Conservation (phyloP, 2,113 vertebrate species). For the Gymnobelideus leadbeateri region DNA sequence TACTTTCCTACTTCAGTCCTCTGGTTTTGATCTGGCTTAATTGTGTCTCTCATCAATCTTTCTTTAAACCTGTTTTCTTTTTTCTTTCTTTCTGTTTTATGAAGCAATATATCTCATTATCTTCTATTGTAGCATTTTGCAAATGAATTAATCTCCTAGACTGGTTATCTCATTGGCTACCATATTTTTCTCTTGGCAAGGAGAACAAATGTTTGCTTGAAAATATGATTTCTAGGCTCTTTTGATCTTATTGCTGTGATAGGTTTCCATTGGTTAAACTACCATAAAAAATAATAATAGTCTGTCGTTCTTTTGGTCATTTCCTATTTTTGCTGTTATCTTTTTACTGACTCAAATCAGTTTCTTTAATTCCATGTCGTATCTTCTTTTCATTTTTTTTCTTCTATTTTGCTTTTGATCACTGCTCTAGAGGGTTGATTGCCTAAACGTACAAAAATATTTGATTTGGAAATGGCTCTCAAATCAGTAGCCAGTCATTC, state of each 20-base stretch:
- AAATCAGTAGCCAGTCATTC: background rate
- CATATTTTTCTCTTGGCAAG: background rate
- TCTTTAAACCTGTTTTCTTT: background rate
- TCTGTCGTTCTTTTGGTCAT: background rate
- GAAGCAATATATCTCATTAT: background rate
- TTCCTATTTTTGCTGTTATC: background rate
- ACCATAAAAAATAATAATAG: background rate
- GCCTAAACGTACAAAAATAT: background rate
- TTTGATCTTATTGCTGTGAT: background rate
- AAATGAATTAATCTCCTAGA: background rate
- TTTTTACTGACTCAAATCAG: background rate
- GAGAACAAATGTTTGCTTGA: background rate
- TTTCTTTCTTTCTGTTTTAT: background rate
- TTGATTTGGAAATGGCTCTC: background rate
- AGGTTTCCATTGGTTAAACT: background rate
- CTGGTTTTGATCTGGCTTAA: background rate
- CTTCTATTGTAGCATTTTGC: background rate
- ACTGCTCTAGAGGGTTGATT: background rate
- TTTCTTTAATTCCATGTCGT: background rate
- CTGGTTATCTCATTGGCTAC: background rate
- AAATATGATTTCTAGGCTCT: background rate
- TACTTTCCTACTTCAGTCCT: background rate
- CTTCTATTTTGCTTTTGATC: background rate
- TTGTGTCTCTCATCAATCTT: background rate
- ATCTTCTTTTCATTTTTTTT: background rate